Evolutionary conservation across 2,113 vertebrate species (phyloP).

Genomic region (Saccopteryx leptura): DNA sequence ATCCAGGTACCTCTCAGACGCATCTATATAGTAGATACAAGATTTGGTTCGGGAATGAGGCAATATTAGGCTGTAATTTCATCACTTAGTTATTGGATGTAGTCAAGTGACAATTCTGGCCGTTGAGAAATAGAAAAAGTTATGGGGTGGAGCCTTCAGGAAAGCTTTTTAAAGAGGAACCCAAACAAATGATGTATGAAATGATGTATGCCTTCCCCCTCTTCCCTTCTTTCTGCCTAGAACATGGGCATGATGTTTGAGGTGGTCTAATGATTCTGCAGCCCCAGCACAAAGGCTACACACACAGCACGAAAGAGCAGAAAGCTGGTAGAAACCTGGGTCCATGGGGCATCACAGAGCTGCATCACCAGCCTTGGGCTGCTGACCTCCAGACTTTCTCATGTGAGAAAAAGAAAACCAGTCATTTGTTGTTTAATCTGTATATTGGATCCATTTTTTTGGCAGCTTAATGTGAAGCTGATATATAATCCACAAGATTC

Average conservation of each 20-base stretch:
- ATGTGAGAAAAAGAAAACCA: not conserved
- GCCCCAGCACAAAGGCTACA: not conserved
- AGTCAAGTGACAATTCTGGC: not conserved
- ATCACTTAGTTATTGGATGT: not conserved
- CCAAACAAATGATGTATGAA: not conserved
- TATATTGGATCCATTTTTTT: not conserved
- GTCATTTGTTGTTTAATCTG: constrained; percentile 45
- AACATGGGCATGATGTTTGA: not conserved
- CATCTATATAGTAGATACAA: not conserved
- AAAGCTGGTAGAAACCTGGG: not conserved
- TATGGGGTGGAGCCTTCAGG: not conserved
- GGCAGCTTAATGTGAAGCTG: constrained; percentile 2
- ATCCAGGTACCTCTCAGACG: not conserved
- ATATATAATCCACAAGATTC: constrained; percentile 4
- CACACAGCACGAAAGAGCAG: not conserved
- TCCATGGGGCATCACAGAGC: not conserved
- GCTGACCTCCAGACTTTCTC: not conserved
- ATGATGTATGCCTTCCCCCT: not conserved
- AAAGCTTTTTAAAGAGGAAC: constrained; percentile 15
- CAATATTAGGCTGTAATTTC: not conserved
- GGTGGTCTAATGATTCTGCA: not conserved
- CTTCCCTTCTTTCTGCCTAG: not conserved
- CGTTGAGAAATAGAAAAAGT: not conserved
- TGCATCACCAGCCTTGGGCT: not conserved
- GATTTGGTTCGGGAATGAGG: not conserved